Evolutionary conservation across 2,888 invertebrate species (phyloP), one percentile per base, ranked within the genome.

Genomic region (Caenorhabditis sp.): DNA sequence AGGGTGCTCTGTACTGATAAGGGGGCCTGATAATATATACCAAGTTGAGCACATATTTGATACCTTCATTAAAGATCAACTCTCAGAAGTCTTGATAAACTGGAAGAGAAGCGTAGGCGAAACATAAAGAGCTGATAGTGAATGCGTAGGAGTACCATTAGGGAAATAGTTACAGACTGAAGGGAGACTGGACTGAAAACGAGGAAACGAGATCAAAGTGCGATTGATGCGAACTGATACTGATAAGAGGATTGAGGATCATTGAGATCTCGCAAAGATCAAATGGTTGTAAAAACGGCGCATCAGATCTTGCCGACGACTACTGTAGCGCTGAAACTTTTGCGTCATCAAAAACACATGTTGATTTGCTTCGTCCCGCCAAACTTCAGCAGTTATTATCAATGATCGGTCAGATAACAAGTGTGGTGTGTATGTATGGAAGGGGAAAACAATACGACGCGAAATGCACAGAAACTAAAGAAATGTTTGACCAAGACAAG

Each of bases 401-500:
- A 67, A 18, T 67, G 67, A 67, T 67, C 67, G 67, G 67, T 67
- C 67, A 67, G 65, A 55, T 67, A 67, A 55, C 55, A 37, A n/a
- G n/a, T 8, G 55, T 11, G 32, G n/a, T 8, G 55, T 11, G 32
- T n/a, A 32, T 13, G 55, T 32, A 32, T 11, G 26, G 28, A 28
- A 55, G n/a, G 9, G 32, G 47, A 47, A 47, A 47, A 47, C n/a
- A 47, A 47, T 47, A 18, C 13, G 47, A 18, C 5, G 2, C 18
- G 44, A 44, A 13, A 44, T 5, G 13, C 8, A 8, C 15, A 11
- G 1, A 13, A 53, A 53, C n/a, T 47, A 18, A 20, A 18, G 47
- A 47, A 47, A 47, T 47, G 4, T 47, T 47, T 40, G 40, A 40
- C n/a, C n/a, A n/a, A n/a, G n/a, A n/a, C n/a, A n/a, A n/a, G n/a